These are phyloP conservation scores for Nomada flava DNA, from an alignment of 2,888 invertebrate species.

Conservation along the genomic window DNA sequence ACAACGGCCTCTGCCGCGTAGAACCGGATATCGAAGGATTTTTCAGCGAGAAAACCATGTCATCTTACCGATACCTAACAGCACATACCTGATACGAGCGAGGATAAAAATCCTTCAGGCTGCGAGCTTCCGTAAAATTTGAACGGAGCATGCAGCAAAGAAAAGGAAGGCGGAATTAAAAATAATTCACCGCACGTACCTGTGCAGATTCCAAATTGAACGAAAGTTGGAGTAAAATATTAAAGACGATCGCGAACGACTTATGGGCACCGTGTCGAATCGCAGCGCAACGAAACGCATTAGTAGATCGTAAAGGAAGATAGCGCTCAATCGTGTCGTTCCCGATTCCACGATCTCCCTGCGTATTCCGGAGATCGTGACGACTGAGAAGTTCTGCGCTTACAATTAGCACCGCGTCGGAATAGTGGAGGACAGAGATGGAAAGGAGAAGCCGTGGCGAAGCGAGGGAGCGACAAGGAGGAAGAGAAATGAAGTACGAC, in stretches of 20 bases:
- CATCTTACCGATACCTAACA: not conserved
- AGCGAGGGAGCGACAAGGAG: constrained; percentile 15
- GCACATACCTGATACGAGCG: too few relatives aligned
- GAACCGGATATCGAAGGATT: constrained; percentile 29
- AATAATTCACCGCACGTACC: too few relatives aligned
- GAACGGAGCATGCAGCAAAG: too few relatives aligned
- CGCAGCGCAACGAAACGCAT: constrained; percentile 6
- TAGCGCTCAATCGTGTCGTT: constrained; percentile 34
- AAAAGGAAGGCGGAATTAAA: too few relatives aligned
- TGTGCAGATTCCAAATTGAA: not conserved
- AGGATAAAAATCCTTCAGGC: too few relatives aligned
- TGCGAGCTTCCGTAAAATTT: too few relatives aligned
- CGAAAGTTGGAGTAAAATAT: not conserved
- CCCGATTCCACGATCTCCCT: constrained; percentile 45
- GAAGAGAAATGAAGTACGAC: constrained; percentile 55
- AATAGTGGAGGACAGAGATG: constrained; percentile 40
- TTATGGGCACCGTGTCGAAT: not conserved
- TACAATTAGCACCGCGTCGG: constrained; percentile 67
- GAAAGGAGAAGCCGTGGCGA: constrained; percentile 26
- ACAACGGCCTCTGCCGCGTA: constrained; percentile 14
- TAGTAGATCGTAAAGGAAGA: constrained; percentile 32
- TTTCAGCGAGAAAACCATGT: constrained; percentile 4
- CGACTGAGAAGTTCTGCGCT: constrained; percentile 60
- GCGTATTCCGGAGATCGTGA: constrained; percentile 44
- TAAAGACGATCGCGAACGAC: too few relatives aligned